Evolutionary conservation across 2,113 vertebrate species (phyloP), one percentile per base, ranked within the genome.

Genomic region (Hippopotamus amphibius): DNA sequence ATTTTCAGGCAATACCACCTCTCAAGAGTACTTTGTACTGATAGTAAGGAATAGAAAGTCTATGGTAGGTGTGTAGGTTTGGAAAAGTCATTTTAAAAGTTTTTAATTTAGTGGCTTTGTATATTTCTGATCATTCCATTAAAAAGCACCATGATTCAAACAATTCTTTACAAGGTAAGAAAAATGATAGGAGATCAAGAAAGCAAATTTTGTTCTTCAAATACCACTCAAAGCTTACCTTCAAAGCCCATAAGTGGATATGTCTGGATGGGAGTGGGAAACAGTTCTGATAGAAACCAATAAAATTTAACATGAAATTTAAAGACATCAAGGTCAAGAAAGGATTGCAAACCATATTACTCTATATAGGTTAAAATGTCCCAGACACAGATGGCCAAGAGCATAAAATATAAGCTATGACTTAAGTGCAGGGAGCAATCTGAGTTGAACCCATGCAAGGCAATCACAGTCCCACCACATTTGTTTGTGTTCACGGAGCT

Each of bases 311-410:
- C 22, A 85, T 57, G 63, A 76, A 86, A 68, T 74, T 79, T 82
- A 9, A 79, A 53, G 41, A 61, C 65, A 80, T 48, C 10, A 69
- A 65, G 5, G n/a, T 88, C 33, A 66, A 87, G 79, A 79, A 95
- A 88, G 28, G 24, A 59, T 50, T 96, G n/a, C 55, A 86, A 97
- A 84, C 61, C n/a, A 15, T 21, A 33, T 71, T 21, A 71, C 30
- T 85, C 46, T 95, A 97, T 95, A 3, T 96, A 87, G 95, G 92
- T 94, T 90, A 96, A 95, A 84, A 93, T 84, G 74, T 91, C 53
- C 92, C 59, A n/a, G 72, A 41, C 83, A 82, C 0, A 41, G 87
- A 87, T 93, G 59, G 69, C 96, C 84, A 66, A 12, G 0, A 80
- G 97, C 96, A 68, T 80, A 59, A 92, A 68, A 82, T 26, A 41